A percentile compares a stretch with the other conserved stretches of the same genome.
Evolutionary conservation across 2,113 vertebrate species (phyloP).

Genomic region (Nasalis larvatus): DNA sequence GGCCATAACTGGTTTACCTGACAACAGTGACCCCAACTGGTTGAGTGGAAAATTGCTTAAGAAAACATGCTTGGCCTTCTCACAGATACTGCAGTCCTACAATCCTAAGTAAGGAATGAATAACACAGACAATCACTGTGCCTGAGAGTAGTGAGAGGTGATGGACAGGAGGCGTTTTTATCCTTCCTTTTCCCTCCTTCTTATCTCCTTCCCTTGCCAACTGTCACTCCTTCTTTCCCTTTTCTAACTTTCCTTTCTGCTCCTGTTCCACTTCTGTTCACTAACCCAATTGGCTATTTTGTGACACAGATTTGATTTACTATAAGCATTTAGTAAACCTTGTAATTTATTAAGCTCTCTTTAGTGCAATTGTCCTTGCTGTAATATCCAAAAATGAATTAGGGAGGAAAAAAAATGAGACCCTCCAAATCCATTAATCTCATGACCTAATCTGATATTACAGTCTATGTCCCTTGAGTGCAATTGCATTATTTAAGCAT

Average conservation of each 20-base stretch:
- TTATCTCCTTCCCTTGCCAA: neutral
- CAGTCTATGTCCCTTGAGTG: neutral
- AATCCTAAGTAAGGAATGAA: neutral
- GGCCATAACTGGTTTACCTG: neutral
- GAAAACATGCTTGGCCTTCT: neutral
- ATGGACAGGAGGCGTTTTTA: rapidly evolving
- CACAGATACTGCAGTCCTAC: neutral
- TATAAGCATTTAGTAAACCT: conserved; percentile 30
- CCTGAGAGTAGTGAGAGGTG: neutral
- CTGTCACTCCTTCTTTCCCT: neutral
- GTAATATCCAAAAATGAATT: conserved; percentile 6
- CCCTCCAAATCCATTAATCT: conserved; percentile 13
- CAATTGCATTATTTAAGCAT: conserved; percentile 46
- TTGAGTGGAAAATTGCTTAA: neutral
- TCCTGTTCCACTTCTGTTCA: neutral
- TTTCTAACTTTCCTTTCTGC: neutral
- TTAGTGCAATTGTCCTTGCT: neutral
- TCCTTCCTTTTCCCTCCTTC: neutral
- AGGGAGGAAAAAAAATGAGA: neutral
- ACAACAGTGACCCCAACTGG: too few relatives aligned
- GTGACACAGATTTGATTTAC: neutral
- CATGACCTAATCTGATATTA: conserved; percentile 25
- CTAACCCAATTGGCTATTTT: neutral
- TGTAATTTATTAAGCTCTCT: conserved; percentile 1
- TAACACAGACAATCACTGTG: neutral